Evolutionary conservation across 2,797 vertebrate genomes (phyloP).

Genomic region (Dendrocincla fuliginosa): DNA sequence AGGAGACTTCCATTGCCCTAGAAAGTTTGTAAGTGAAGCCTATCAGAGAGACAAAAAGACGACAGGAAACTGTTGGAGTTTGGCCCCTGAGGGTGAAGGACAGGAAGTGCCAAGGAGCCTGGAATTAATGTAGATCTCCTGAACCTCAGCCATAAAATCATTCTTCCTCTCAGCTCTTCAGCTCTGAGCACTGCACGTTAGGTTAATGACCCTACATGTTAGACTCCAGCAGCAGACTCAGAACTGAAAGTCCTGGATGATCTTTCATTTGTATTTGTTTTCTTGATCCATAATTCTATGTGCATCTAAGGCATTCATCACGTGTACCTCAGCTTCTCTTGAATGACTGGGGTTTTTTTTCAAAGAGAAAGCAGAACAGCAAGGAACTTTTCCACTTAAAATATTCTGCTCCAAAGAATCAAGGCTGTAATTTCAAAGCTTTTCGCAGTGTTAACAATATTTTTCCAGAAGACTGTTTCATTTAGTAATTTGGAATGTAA

Average conservation of each 20-base stretch:
- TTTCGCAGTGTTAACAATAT: conserved; percentile 22
- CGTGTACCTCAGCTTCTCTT: background rate
- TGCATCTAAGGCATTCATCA: background rate
- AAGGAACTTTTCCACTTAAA: conserved; percentile 32
- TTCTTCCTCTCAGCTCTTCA: background rate
- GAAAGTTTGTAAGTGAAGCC: background rate
- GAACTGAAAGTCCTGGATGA: background rate
- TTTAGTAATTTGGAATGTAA: conserved; percentile 40
- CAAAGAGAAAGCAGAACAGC: background rate
- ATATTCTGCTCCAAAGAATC: conserved; percentile 40
- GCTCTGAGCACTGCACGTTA: background rate
- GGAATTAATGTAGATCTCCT: background rate
- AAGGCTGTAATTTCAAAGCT: conserved; percentile 26
- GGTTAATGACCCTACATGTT: background rate
- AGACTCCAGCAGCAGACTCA: background rate
- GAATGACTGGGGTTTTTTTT: conserved; percentile 10
- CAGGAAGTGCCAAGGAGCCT: background rate
- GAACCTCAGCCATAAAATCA: background rate
- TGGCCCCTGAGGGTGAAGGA: background rate
- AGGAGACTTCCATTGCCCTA: background rate
- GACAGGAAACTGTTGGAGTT: background rate
- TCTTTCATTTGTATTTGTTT: background rate
- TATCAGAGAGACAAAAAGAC: background rate
- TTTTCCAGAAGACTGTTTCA: conserved; percentile 35
- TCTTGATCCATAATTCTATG: background rate